Evolutionary conservation across 2,888 invertebrate species (phyloP).

Genomic region (Leptopilina myrica): DNA sequence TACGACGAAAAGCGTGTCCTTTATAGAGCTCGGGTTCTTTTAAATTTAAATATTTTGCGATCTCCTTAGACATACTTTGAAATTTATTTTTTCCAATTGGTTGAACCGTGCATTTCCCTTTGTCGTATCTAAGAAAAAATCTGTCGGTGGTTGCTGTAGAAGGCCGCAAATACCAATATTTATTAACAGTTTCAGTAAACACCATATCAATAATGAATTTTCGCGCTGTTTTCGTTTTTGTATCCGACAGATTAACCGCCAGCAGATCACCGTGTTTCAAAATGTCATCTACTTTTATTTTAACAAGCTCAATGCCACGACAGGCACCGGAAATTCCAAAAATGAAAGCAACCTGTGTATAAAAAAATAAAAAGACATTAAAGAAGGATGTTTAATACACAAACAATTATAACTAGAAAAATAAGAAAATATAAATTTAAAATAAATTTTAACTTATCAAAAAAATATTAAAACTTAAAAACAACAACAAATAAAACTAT

Average conservation of each 20-base stretch:
- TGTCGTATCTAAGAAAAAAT: conserved; percentile 50
- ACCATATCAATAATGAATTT: conserved; percentile 45
- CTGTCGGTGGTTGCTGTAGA: conserved; percentile 37
- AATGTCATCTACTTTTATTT: conserved; percentile 44
- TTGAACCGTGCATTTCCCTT: conserved; percentile 48
- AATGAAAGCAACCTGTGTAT: conserved; percentile 50
- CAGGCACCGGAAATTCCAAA: conserved; percentile 51
- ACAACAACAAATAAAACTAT: no score
- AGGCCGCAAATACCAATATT: conserved; percentile 48
- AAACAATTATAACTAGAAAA: neutral
- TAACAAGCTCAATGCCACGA: conserved; percentile 44
- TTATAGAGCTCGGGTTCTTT: conserved; percentile 8
- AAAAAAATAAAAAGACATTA: conserved; percentile 17
- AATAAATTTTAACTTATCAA: no score
- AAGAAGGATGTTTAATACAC: neutral
- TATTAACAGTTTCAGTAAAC: conserved; percentile 44
- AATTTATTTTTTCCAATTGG: conserved; percentile 51
- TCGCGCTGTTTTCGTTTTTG: conserved; percentile 46
- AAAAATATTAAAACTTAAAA: conserved; percentile 35
- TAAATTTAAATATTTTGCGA: conserved; percentile 39
- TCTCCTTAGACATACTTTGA: conserved; percentile 42
- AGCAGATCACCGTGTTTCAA: conserved; percentile 42
- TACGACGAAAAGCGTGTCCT: neutral
- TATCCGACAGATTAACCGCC: conserved; percentile 43
- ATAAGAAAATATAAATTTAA: no score